Conservation (phyloP, 2,888 invertebrate genomes). For the Minunthozetes semirufus region DNA sequence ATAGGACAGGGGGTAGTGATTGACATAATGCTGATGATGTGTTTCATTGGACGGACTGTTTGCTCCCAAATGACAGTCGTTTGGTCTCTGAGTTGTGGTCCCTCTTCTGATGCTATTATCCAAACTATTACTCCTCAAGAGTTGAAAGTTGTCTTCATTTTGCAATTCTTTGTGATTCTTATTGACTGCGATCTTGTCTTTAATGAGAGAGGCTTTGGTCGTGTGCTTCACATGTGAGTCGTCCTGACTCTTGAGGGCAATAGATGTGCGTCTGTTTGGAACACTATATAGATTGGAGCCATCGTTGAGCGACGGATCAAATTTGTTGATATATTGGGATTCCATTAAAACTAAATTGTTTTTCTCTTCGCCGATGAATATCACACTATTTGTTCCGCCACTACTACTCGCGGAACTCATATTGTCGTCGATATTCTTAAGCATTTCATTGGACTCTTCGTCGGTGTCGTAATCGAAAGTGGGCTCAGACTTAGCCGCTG, state of each 20-base stretch:
- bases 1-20: slow-evolving; percentile 25
- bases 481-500: slow-evolving; percentile 14
- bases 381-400: slow-evolving; percentile 12
- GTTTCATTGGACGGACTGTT: not conserved
- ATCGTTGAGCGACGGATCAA: slow-evolving; percentile 40
- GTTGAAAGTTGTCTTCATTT: not conserved
- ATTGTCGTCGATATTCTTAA: not conserved
- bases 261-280: slow-evolving; percentile 48
- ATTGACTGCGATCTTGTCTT: not conserved
- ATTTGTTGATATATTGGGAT: slow-evolving; percentile 34
- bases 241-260: slow-evolving; percentile 46
- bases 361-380: not conserved
- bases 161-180: not conserved
- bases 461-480: slow-evolving; percentile 26
- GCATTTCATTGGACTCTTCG: slow-evolving; percentile 23
- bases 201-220: not conserved
- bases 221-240: slow-evolving; percentile 38
- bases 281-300: slow-evolving; percentile 48
- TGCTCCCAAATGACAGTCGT: not conserved
- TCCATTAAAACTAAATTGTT: slow-evolving; percentile 1
- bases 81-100: not conserved
- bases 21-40: slow-evolving; percentile 19
- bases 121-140: slow-evolving; percentile 32
- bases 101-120: slow-evolving; percentile 26
- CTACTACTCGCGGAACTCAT: not conserved